phyloP scores from a whole-genome alignment of 2,888 invertebrate genomes.

The Yponomeuta evonymella region DNA sequence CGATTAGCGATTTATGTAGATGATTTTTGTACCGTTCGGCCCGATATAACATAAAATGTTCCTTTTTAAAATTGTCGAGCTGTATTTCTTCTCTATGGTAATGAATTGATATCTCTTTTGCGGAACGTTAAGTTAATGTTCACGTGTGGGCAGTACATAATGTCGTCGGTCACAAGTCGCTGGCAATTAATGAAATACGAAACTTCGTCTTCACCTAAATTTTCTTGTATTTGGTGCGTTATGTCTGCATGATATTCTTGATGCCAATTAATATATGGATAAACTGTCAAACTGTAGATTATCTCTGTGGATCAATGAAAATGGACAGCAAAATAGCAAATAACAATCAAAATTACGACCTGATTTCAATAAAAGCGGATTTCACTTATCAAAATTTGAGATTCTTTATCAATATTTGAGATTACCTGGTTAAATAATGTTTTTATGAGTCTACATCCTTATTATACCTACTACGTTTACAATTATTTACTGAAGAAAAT shows the following conservation, averaged over 20 bases:
- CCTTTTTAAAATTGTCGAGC: background rate
- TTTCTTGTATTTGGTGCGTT: background rate
- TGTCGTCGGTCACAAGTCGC: background rate
- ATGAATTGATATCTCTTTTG: conserved; percentile 3
- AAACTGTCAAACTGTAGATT: background rate
- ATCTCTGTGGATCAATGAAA: background rate
- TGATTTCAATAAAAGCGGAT: too few species aligned
- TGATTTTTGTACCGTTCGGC: conserved; percentile 1
- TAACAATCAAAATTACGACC: too few species aligned
- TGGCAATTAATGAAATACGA: background rate
- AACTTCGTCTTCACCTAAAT: background rate
- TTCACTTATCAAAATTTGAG: too few species aligned
- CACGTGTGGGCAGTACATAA: background rate
- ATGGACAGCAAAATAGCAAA: too few species aligned
- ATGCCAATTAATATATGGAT: background rate
- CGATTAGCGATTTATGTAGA: conserved; percentile 1
- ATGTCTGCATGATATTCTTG: background rate
- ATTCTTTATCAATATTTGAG: too few species aligned
- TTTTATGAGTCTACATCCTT: too few species aligned
- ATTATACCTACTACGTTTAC: too few species aligned
- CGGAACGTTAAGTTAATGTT: conserved; percentile 1
- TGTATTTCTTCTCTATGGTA: conserved; percentile 1
- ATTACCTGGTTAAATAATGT: too few species aligned
- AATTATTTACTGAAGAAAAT: too few species aligned
- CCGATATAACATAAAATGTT: background rate